Conservation (phyloP, 2,888 invertebrate species). For the Acleris emargana region DNA sequence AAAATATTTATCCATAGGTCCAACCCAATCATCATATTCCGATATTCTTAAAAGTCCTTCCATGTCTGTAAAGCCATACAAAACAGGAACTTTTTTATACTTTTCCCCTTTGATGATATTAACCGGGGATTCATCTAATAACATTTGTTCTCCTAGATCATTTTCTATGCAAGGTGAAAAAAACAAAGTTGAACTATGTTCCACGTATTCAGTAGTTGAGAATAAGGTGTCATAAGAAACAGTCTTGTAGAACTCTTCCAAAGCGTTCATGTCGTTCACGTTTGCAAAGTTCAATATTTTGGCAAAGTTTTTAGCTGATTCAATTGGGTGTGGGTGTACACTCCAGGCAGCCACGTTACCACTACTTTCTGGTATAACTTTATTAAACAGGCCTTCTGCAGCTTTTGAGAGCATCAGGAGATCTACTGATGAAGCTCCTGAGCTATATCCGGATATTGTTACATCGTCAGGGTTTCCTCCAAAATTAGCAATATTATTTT, state of each 20-base stretch:
- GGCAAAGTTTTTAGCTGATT: conserved; percentile 5
- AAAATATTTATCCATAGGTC: conserved; percentile 36
- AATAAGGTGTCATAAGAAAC: conserved; percentile 2
- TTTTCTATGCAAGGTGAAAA: conserved; percentile 10
- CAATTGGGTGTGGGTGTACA: conserved; percentile 14
- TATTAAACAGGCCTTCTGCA: conserved; percentile 16
- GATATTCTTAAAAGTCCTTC: conserved; percentile 33
- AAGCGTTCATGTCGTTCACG: neutral
- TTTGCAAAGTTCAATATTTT: neutral
- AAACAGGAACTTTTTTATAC: conserved; percentile 27
- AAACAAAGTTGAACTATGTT: neutral
- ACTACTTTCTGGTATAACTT: conserved; percentile 17
- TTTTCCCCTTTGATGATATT: conserved; percentile 27
- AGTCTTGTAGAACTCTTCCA: conserved; percentile 14
- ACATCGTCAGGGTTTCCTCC: conserved; percentile 21
- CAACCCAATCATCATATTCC: conserved; percentile 28
- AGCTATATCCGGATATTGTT: conserved; percentile 14
- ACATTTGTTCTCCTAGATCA: neutral
- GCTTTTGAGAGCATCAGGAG: conserved; percentile 12
- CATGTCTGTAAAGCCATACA: conserved; percentile 28
- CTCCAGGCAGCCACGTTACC: conserved; percentile 9
- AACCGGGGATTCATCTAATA: conserved; percentile 18
- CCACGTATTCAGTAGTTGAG: neutral
- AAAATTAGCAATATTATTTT: conserved; percentile 18
- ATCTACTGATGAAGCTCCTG: conserved; percentile 9